Base-by-base conservation (phyloP, 2,113 vertebrate genomes). In the Hoplias malabaricus region DNA sequence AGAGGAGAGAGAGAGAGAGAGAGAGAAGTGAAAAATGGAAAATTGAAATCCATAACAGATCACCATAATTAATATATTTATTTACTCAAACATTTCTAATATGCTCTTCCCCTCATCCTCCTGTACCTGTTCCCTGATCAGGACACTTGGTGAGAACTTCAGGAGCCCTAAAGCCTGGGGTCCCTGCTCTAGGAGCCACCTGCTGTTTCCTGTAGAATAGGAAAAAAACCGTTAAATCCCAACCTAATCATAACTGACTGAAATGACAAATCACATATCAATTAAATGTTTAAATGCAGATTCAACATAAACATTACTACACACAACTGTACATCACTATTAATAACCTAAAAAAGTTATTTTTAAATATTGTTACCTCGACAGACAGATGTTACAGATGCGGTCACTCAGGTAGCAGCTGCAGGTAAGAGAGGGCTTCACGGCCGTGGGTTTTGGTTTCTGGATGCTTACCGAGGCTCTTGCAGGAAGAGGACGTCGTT, bases 81-180 rank as follows among this genome's bases (percentile, higher is more conserved):
- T n/a, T n/a, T n/a, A n/a, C n/a, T n/a, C n/a, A n/a, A n/a, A n/a
- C n/a, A n/a, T n/a, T n/a, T n/a, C n/a, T n/a, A n/a, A n/a, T n/a
- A n/a, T n/a, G n/a, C n/a, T n/a, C n/a, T n/a, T n/a, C n/a, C n/a
- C n/a, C n/a, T n/a, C n/a, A n/a, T n/a, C n/a, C n/a, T n/a, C n/a
- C n/a, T n/a, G 10, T 84, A 98, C 98, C 96, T 89, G 97, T 97
- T 59, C 95, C 96, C 83, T 99, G 98, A 85, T 93, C 92, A 14
- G 96, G 96, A 79, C 96, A 98, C 86, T 98, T 98, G 0, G 94
- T 96, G 76, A 99, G 90, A 62, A 99, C 96, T 81, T 98, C 97
- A 38, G 98, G 98, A 38, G 98, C 97, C 90, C 98, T 94, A 86
- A 99, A 99, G 73, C 97, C 98, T 2, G 98, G 96, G 4, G 98